phyloP scores from a whole-genome alignment of 2,888 invertebrate genomes.

The Hoplodrina blanda region DNA sequence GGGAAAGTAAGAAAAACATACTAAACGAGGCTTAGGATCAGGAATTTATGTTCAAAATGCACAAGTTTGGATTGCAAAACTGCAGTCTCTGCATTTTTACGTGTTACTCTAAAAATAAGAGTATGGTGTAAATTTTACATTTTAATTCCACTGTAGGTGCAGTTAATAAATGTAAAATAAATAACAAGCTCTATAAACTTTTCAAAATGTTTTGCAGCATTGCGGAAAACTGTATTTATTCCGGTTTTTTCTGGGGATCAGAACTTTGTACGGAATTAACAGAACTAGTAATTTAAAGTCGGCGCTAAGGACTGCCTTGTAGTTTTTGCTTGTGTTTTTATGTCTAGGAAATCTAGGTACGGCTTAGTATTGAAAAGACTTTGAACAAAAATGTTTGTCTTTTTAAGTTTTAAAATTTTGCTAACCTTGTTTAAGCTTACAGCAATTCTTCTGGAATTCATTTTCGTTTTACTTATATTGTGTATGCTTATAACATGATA shows the following conservation, averaged over 20 bases:
- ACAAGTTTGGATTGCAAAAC: conserved; percentile 62
- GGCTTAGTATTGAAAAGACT: conserved; percentile 9
- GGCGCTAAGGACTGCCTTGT: conserved; percentile 15
- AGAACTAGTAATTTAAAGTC: conserved; percentile 47
- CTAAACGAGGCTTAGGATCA: conserved; percentile 55
- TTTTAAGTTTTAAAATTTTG: not conserved
- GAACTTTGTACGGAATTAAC: conserved; percentile 47
- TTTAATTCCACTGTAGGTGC: conserved; percentile 50
- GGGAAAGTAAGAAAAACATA: conserved; percentile 13
- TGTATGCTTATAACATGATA: no score
- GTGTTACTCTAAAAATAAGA: conserved; percentile 33
- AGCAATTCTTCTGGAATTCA: no score
- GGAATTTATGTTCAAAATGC: conserved; percentile 64
- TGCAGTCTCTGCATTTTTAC: conserved; percentile 58
- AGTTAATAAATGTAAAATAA: conserved; percentile 35
- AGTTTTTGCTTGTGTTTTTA: conserved; percentile 33
- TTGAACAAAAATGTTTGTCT: not conserved
- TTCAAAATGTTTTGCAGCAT: conserved; percentile 34
- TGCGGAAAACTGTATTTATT: conserved; percentile 42
- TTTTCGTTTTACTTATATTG: no score
- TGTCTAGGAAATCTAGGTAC: not conserved
- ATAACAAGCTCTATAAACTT: conserved; percentile 31
- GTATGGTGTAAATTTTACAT: conserved; percentile 46
- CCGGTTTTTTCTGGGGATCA: conserved; percentile 36
- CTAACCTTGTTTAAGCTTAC: not conserved